Base-by-base conservation (phyloP, 2,797 vertebrate species). In the Monodelphis domestica region DNA sequence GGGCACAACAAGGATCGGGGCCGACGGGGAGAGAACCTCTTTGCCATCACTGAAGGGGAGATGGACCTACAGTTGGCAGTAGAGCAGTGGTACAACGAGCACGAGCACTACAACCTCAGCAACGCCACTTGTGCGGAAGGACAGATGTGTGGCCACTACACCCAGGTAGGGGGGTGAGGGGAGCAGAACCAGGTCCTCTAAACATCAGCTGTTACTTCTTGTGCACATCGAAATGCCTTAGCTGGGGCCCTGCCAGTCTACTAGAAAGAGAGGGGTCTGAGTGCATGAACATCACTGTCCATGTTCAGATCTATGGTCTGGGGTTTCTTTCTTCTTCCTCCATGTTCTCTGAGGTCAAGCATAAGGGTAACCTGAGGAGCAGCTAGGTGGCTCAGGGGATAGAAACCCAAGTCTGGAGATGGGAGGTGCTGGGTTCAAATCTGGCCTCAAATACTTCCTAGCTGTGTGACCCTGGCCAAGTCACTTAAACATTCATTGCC, bases 111-210 rank as follows among this genome's bases (percentile, higher is more conserved):
- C 97, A 98, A 98, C 95, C 93, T 98, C 55, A 97, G 98, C 1
- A 95, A 98, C 0, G 91, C 95, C 89, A n/a, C 52, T 0, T 99
- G 98, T 59, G 45, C 92, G 2, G 87, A 95, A 0, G 97, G 98
- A 14, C 96, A 98, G 95, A 98, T 98, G 98, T 98, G 98, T 54
- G 98, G 98, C 93, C 98, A 98, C 97, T 99, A 98, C 95, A 99
- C 98, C 2, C 98, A 99, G 98, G 98, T 99, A 0, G 5, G 30
- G 17, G 3, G 2, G 55, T 63, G 15, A 15, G 0, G n/a, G 30
- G 57, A 30, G 12, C 12, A 38, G 7, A 89, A 33, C 26, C 45
- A 52, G n/a, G 4, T 38, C 21, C 12, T 78, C 38, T 45, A 45
- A 63, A 3, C n/a, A 38, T 78, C n/a, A 38, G n/a, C 17, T 38